These are phyloP conservation scores for Drosophila gunungcola DNA, from an alignment of 1,140 invertebrate genomes.

Conservation along the genomic window DNA sequence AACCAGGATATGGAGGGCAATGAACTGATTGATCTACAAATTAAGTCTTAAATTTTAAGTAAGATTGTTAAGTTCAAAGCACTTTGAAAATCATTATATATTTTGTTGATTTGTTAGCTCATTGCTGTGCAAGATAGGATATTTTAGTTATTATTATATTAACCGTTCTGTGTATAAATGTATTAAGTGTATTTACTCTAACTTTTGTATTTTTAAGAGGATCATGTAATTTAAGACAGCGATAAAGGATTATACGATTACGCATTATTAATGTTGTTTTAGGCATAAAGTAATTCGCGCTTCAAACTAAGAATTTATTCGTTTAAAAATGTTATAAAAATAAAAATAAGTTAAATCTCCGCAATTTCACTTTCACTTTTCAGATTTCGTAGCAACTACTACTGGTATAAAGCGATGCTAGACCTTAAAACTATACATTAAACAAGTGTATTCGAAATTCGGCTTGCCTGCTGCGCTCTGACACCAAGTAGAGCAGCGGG, in stretches of 20 bases:
- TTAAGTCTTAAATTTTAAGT: slow-evolving; percentile 8
- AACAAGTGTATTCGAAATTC: slow-evolving; percentile 1
- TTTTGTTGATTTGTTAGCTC: not conserved
- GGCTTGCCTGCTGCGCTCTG: slow-evolving; percentile 1
- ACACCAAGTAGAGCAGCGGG: slow-evolving; percentile 46
- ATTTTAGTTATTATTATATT: not conserved
- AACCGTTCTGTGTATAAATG: not conserved
- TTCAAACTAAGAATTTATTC: too few relatives aligned
- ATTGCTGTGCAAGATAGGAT: not conserved
- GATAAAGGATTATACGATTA: too few relatives aligned
- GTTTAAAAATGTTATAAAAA: too few relatives aligned
- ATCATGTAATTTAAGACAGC: not conserved
- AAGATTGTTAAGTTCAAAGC: not conserved
- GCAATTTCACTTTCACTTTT: too few relatives aligned
- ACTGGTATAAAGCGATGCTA: too few relatives aligned
- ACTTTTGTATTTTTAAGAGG: not conserved
- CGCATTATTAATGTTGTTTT: too few relatives aligned
- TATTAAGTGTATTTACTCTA: not conserved
- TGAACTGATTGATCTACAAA: slow-evolving; percentile 69
- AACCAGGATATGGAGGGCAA: slow-evolving; percentile 76
- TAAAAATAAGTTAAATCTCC: too few relatives aligned
- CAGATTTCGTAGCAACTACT: too few relatives aligned
- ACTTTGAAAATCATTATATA: not conserved
- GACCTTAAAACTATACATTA: too few relatives aligned
- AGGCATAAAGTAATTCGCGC: too few relatives aligned